Conservation (phyloP, 1,140 invertebrate species). For the Aphaenogaster ashmeadi region DNA sequence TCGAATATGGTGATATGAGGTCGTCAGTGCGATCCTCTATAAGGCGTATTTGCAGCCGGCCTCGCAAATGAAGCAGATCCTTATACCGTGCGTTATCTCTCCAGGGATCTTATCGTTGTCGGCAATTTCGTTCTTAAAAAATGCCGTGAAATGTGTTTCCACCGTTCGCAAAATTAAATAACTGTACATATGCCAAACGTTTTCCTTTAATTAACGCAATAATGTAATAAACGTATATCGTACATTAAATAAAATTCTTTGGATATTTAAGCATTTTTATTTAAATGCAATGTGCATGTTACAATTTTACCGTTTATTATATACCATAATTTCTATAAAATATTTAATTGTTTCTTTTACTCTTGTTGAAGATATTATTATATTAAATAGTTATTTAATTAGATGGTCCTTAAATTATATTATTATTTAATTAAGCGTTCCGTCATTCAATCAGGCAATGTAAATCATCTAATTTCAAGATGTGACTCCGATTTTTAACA, state of each 20-base stretch:
- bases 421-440: neutral
- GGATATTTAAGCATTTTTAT: constrained; percentile 1
- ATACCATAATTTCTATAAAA: neutral
- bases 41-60: constrained; percentile 51
- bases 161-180: constrained; percentile 14
- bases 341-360: neutral
- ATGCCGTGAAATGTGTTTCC: neutral
- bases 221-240: neutral
- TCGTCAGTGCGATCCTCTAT: constrained; percentile 56
- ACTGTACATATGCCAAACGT: neutral
- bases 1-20: constrained; percentile 43
- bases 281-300: neutral
- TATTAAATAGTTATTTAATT: constrained; percentile 5
- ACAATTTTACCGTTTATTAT: neutral
- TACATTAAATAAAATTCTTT: neutral
- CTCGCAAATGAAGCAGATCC: constrained; percentile 69
- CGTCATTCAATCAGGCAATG: neutral
- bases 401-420: neutral
- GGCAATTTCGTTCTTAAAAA: neutral
- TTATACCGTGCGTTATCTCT: constrained; percentile 61
- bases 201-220: neutral
- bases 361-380: neutral
- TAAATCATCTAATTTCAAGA: neutral
- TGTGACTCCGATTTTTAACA: neutral
- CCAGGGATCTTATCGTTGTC: constrained; percentile 22